Evolutionary conservation across 2,797 vertebrate species (phyloP).

Genomic region (Meda fulgida): DNA sequence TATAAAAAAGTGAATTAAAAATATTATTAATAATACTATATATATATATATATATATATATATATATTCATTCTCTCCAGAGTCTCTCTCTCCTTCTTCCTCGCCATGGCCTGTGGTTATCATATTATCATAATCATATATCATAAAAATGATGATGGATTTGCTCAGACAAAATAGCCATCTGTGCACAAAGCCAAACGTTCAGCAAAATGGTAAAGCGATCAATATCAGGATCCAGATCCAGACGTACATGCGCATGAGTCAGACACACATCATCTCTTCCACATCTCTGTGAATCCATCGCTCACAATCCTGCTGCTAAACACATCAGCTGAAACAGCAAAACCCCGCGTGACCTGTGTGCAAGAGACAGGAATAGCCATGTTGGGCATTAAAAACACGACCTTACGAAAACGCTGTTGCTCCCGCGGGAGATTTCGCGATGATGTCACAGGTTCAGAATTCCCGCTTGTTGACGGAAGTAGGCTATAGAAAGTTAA

Average conservation of each 20-base stretch:
- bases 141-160: constrained; percentile 21
- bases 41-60: no score
- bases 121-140: neutral
- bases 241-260: constrained; percentile 22
- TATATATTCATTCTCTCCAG: no score
- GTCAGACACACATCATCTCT: constrained; percentile 27
- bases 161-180: constrained; percentile 11
- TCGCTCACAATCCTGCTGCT: constrained; percentile 11
- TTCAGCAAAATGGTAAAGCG: neutral
- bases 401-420: constrained; percentile 37
- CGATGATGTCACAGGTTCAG: constrained; percentile 71
- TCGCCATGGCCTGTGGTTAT: no score
- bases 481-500: constrained; percentile 65
- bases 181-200: neutral
- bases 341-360: constrained; percentile 1
- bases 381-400: constrained; percentile 6
- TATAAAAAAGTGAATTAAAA: no score
- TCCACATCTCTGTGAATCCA: constrained; percentile 13
- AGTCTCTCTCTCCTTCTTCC: no score
- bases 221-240: constrained; percentile 3
- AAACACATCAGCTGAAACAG: constrained; percentile 20
- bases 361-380: constrained; percentile 1
- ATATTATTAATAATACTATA: no score
- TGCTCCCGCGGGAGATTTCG: constrained; percentile 29
- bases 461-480: constrained; percentile 63